phyloP scores from a whole-genome alignment of 2,113 vertebrate genomes.

The Pseudorectes ferrugineus region DNA sequence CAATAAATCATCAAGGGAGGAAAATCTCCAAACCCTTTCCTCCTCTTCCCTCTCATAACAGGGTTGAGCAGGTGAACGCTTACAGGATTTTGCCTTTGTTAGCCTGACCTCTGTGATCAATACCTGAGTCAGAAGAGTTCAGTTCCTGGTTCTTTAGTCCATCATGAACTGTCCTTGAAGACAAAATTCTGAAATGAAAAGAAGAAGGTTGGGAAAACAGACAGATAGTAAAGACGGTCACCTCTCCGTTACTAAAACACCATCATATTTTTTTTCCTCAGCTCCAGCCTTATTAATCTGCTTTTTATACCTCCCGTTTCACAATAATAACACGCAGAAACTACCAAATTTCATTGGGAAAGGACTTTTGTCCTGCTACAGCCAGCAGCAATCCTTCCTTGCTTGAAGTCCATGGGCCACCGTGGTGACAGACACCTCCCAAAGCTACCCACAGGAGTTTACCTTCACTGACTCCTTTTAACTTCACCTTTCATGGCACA shows the following conservation, averaged over 20 bases:
- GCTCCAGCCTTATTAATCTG: background rate
- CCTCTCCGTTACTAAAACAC: background rate
- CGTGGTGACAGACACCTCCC: background rate
- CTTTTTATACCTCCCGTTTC: background rate
- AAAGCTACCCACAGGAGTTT: background rate
- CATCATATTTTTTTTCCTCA: background rate
- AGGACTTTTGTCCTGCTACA: background rate
- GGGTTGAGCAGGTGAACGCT: background rate
- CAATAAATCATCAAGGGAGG: background rate
- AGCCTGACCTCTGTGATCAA: background rate
- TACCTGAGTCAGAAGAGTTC: constrained; percentile 75
- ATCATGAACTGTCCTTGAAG: constrained; percentile 70
- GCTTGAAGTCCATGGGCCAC: background rate
- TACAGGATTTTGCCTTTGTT: background rate
- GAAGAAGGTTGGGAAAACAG: background rate
- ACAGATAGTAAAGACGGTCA: background rate
- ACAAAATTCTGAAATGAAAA: constrained; percentile 65
- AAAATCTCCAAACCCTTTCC: background rate
- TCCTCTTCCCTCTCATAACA: background rate
- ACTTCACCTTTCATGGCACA: background rate
- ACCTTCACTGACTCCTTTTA: background rate
- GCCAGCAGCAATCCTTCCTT: background rate
- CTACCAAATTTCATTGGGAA: background rate
- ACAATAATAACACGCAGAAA: background rate
- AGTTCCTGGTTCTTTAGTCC: constrained; percentile 74